A percentile compares a stretch with the other conserved stretches of the same genome.
These are phyloP conservation scores for Galaxea fascicularis DNA, from an alignment of 92 coral and sea anemone genomes.

Conservation along the genomic window DNA sequence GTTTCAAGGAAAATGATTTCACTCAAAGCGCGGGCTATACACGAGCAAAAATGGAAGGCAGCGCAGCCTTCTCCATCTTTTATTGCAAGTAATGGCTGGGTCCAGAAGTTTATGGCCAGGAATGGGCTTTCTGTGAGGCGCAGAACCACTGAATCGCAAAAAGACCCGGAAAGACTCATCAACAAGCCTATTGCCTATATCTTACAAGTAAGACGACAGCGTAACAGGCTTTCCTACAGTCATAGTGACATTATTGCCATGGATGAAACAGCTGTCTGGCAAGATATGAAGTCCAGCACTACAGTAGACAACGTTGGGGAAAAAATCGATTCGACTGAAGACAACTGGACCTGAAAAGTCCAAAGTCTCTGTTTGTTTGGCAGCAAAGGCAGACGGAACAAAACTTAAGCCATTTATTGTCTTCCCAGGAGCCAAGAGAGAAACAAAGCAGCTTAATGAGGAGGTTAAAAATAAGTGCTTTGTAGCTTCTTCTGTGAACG, in stretches of 20 bases:
- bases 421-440: constrained; percentile 51
- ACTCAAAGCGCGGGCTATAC: constrained; percentile 48
- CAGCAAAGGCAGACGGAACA: no score
- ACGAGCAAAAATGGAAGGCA: constrained; percentile 52
- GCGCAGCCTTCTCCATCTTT: constrained; percentile 55
- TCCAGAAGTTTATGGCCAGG: constrained; percentile 54
- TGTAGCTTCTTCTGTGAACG: constrained; percentile 52
- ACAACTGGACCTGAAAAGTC: constrained; percentile 63
- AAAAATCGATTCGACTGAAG: constrained; percentile 52
- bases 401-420: constrained; percentile 46
- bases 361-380: constrained; percentile 43
- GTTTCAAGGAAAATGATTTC: constrained; percentile 70
- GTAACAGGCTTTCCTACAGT: constrained; percentile 48
- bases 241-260: constrained; percentile 57
- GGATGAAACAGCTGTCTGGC: constrained; percentile 64
- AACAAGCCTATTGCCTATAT: constrained; percentile 56
- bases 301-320: constrained; percentile 62
- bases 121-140: constrained; percentile 60
- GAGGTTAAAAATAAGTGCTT: constrained; percentile 45
- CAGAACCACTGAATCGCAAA: constrained; percentile 53
- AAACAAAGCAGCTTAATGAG: constrained; percentile 53
- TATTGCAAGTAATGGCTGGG: constrained; percentile 55
- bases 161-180: constrained; percentile 55
- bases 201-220: constrained; percentile 63
- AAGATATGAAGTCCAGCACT: constrained; percentile 63